A percentile compares a stretch with the other conserved stretches of the same genome.
Conservation (phyloP, 1,140 invertebrate genomes). For the Elymnias hypermnestra region DNA sequence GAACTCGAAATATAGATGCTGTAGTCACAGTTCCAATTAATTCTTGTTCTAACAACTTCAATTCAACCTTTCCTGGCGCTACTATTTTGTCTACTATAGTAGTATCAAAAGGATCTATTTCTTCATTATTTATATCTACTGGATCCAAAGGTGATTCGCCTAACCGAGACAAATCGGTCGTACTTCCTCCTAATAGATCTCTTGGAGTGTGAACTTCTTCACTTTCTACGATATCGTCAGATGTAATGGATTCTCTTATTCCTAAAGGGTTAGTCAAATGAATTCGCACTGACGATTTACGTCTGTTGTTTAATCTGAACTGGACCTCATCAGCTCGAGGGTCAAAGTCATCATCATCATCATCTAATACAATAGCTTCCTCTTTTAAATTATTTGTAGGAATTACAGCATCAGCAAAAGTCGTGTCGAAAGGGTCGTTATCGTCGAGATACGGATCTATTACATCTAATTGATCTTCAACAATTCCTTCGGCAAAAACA, state of each 20-base stretch:
- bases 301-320: slow-evolving; percentile 61
- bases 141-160: slow-evolving; percentile 83
- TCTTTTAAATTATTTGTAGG: slow-evolving; percentile 74
- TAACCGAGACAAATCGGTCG: slow-evolving; percentile 84
- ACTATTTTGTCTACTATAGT: slow-evolving; percentile 83
- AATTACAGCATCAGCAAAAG: slow-evolving; percentile 86
- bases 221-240: slow-evolving; percentile 58
- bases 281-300: slow-evolving; percentile 77
- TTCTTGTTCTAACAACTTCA: slow-evolving; percentile 88
- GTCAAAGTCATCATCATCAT: slow-evolving; percentile 83
- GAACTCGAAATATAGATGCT: slow-evolving; percentile 66
- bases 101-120: slow-evolving; percentile 91
- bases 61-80: slow-evolving; percentile 84
- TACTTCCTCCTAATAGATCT: slow-evolving; percentile 86
- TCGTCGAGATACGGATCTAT: slow-evolving; percentile 57
- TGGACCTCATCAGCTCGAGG: slow-evolving; percentile 79
- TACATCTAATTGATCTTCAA: slow-evolving; percentile 72
- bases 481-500: slow-evolving; percentile 86
- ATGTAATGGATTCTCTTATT: slow-evolving; percentile 71
- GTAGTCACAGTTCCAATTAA: slow-evolving; percentile 76
- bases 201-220: slow-evolving; percentile 51
- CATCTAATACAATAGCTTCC: slow-evolving; percentile 76
- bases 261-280: slow-evolving; percentile 76
- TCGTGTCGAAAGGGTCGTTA: slow-evolving; percentile 90
- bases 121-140: slow-evolving; percentile 75